phyloP scores from a whole-genome alignment of 2,113 vertebrate genomes.

The Cygnus buccinator region DNA sequence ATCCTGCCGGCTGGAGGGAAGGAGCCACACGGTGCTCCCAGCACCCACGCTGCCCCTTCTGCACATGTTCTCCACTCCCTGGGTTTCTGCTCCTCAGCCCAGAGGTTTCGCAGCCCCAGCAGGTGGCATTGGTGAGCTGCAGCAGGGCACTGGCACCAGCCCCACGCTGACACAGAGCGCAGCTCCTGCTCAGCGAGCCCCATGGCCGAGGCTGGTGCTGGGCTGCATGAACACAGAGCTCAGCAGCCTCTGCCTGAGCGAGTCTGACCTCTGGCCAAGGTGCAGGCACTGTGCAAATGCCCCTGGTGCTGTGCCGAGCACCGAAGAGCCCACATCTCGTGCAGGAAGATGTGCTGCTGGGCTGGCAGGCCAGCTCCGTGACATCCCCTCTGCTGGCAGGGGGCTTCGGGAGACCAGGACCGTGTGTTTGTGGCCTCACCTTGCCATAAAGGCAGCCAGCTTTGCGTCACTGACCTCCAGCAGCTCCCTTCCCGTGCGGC shows the following conservation, averaged over 20 bases:
- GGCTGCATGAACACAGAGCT: neutral
- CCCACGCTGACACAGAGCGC: neutral
- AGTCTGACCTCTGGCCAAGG: neutral
- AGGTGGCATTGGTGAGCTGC: conserved; percentile 1
- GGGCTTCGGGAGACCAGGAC: neutral
- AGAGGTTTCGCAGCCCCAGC: neutral
- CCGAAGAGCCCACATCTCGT: neutral
- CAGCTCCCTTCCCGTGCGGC: fast-evolving
- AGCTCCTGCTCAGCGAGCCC: neutral
- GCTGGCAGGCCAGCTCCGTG: no score
- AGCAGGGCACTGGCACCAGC: neutral
- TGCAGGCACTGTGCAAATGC: no score
- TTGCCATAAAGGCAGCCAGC: neutral
- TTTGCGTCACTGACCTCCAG: neutral
- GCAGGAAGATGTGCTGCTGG: neutral
- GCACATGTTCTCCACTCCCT: neutral
- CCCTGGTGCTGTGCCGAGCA: neutral
- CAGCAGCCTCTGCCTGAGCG: neutral
- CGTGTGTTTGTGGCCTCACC: fast-evolving
- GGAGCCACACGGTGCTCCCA: neutral
- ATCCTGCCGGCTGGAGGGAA: neutral
- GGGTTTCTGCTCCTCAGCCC: neutral
- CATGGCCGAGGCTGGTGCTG: neutral
- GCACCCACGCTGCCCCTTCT: neutral
- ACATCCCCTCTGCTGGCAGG: neutral